These are phyloP conservation scores for Machimus atricapillus DNA, from an alignment of 2,888 invertebrate genomes.

Conservation along the genomic window DNA sequence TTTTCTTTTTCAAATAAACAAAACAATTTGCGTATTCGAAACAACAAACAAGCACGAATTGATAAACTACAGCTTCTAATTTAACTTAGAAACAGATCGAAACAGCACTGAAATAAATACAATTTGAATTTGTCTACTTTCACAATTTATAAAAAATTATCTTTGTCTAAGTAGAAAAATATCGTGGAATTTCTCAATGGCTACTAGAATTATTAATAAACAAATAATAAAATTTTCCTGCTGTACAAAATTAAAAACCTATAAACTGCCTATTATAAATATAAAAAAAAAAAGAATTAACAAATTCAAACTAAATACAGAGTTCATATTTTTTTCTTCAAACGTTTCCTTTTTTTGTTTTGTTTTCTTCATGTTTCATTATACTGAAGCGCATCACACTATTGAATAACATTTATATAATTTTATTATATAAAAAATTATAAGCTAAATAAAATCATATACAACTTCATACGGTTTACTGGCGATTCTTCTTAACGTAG, in stretches of 20 bases:
- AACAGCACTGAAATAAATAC: background rate
- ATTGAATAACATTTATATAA: conserved; percentile 36
- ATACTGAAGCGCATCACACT: conserved; percentile 38
- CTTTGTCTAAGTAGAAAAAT: background rate
- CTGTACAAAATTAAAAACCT: conserved; percentile 6
- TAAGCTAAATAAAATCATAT: conserved; percentile 25
- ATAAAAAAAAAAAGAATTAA: conserved; percentile 11
- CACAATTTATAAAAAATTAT: background rate
- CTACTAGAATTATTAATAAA: conserved; percentile 5
- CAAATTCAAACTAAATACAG: background rate
- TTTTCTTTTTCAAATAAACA: background rate
- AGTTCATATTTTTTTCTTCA: background rate
- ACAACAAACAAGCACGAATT: background rate
- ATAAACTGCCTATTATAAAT: conserved; percentile 15
- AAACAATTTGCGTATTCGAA: background rate
- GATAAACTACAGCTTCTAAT: background rate
- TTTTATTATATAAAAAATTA: conserved; percentile 24
- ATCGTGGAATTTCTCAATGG: background rate
- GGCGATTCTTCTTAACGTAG: conserved; percentile 27
- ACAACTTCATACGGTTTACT: conserved; percentile 16
- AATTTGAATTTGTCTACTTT: background rate
- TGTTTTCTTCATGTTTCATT: background rate
- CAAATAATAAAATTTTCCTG: background rate
- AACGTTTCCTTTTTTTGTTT: background rate
- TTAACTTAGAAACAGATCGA: background rate